A percentile compares a stretch with the other conserved stretches of the same genome.
phyloP scores from a whole-genome alignment of 2,888 invertebrate genomes.

The Oconnorella tubifera region DNA sequence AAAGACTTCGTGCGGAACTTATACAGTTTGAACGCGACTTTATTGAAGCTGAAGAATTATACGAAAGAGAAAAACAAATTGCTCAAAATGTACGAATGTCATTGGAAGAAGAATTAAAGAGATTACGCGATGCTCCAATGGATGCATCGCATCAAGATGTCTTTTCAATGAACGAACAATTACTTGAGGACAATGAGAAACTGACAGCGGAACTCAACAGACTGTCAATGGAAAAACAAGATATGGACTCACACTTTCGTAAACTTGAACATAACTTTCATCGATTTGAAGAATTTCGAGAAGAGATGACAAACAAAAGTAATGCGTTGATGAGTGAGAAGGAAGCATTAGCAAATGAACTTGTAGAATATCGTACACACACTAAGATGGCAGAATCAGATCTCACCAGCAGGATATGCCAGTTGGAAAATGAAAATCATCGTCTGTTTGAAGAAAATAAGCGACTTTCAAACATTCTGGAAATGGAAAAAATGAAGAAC shows the following conservation, averaged over 20 bases:
- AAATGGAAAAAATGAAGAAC: constrained; percentile 24
- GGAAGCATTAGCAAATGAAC: neutral
- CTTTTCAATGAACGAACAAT: neutral
- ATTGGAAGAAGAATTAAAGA: constrained; percentile 10
- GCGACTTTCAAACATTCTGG: constrained; percentile 14
- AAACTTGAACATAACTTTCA: neutral
- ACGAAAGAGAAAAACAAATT: neutral
- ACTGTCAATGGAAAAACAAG: neutral
- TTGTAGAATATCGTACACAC: constrained; percentile 7
- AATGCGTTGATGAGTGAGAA: constrained; percentile 1
- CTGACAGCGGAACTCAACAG: constrained; percentile 8
- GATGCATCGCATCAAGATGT: neutral
- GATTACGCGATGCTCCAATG: neutral
- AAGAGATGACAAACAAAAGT: neutral
- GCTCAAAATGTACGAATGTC: neutral
- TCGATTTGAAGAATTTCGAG: neutral
- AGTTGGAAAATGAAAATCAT: constrained; percentile 18
- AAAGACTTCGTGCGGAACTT: constrained; percentile 7
- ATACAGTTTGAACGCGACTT: constrained; percentile 9
- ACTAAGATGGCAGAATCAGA: constrained; percentile 6
- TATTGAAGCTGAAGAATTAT: constrained; percentile 7
- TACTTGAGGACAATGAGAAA: constrained; percentile 13
- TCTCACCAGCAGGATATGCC: constrained; percentile 7
- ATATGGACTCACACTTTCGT: constrained; percentile 1
- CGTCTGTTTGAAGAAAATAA: constrained; percentile 16